Percentiles rank a stretch among this genome's conserved stretches.
These are phyloP conservation scores for Corythornis madagascariensis DNA, from an alignment of 2,113 vertebrate species.

Conservation along the genomic window DNA sequence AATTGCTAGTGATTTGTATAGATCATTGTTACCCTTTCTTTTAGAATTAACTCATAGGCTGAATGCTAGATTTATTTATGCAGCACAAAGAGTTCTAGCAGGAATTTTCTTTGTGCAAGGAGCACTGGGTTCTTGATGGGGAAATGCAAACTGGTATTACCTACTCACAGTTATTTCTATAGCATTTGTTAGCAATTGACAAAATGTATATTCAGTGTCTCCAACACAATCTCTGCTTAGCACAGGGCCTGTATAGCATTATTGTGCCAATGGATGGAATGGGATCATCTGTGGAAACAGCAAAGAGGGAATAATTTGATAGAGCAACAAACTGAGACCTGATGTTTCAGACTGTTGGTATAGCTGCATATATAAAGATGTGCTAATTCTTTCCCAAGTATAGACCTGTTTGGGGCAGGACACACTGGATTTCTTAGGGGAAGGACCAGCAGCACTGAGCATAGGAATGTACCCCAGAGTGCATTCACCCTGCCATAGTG, in stretches of 20 bases:
- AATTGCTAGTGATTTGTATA: background rate
- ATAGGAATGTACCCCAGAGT: too few relatives aligned
- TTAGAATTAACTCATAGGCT: background rate
- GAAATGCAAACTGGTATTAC: background rate
- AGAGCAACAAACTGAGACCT: background rate
- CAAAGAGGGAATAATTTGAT: background rate
- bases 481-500: accelerated
- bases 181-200: background rate
- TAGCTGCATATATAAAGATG: background rate
- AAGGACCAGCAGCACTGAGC: background rate
- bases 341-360: background rate
- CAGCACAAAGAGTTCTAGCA: background rate
- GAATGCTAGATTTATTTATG: background rate
- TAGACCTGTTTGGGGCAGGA: background rate
- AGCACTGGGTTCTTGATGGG: background rate
- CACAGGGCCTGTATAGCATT: background rate
- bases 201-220: background rate
- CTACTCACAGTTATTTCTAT: background rate
- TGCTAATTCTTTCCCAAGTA: background rate
- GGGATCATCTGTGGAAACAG: background rate
- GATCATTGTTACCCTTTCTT: background rate
- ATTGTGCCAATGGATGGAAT: background rate
- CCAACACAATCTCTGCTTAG: background rate
- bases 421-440: background rate
- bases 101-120: background rate